Evolutionary conservation across 2,797 vertebrate species (phyloP).

Genomic region (Fistularia tabacaria): DNA sequence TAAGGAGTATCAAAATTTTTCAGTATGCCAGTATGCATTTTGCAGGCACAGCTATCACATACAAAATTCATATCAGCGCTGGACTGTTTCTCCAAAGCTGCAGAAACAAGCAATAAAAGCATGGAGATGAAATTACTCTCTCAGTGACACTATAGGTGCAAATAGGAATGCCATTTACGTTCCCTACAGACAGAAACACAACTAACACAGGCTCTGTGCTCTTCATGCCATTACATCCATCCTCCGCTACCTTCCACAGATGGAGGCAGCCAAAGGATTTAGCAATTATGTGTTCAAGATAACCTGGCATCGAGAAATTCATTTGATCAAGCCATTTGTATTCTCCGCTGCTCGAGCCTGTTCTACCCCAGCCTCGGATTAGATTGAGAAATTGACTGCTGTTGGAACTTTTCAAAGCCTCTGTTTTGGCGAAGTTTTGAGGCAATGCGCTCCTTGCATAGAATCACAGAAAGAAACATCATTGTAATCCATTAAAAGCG

Average conservation of each 20-base stretch:
- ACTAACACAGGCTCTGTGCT: constrained; percentile 22
- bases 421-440: constrained; percentile 22
- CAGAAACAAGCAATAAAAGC: constrained; percentile 25
- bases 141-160: constrained; percentile 9
- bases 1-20: no score
- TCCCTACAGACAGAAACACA: constrained; percentile 24
- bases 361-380: constrained; percentile 29
- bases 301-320: constrained; percentile 44
- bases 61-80: constrained; percentile 35
- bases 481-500: constrained; percentile 23
- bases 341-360: constrained; percentile 32
- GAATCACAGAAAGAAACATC: constrained; percentile 10
- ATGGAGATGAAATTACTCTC: constrained; percentile 27
- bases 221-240: constrained; percentile 29
- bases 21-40: constrained; percentile 14
- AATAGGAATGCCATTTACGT: constrained; percentile 22
- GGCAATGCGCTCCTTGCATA: constrained; percentile 6
- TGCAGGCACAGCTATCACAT: constrained; percentile 23
- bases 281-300: constrained; percentile 49
- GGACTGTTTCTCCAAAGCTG: constrained; percentile 27
- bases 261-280: constrained; percentile 39
- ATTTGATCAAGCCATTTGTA: constrained; percentile 52
- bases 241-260: constrained; percentile 28
- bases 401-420: constrained; percentile 29
- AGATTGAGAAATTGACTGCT: constrained; percentile 39